A percentile compares a stretch with the other conserved stretches of the same genome.
Conservation (phyloP, 1,140 invertebrate genomes). For the Drosophila paulistorum region DNA sequence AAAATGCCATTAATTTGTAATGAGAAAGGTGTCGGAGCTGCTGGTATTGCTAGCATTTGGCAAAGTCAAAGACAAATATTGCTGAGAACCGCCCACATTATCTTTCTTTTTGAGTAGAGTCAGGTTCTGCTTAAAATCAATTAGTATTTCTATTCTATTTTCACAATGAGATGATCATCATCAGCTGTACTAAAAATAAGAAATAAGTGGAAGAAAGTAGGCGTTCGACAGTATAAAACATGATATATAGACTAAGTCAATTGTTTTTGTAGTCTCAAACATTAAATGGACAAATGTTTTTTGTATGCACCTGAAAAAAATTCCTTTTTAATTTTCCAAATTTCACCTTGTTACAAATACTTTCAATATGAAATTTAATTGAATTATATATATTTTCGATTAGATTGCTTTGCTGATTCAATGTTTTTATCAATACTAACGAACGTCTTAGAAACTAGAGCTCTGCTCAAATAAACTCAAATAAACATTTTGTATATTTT, state of each 20-base stretch:
- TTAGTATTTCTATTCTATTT: constrained; percentile 59
- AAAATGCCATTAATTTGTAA: constrained; percentile 80
- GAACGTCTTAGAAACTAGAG: too few species aligned
- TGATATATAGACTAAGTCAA: constrained; percentile 16
- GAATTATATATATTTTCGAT: too few species aligned
- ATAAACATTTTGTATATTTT: too few species aligned
- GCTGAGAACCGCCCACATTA: constrained; percentile 48
- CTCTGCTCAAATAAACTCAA: too few species aligned
- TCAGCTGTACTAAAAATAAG: constrained; percentile 61
- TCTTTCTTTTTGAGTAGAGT: constrained; percentile 14
- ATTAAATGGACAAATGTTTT: too few species aligned
- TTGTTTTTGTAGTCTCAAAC: neutral
- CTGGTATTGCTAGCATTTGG: constrained; percentile 4
- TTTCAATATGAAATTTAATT: too few species aligned
- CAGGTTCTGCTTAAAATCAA: constrained; percentile 81
- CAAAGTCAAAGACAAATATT: constrained; percentile 80
- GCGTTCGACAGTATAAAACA: constrained; percentile 1
- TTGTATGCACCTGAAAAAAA: neutral
- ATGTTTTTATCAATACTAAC: too few species aligned
- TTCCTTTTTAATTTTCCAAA: neutral
- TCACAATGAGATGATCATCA: constrained; percentile 38
- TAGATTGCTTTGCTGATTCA: too few species aligned
- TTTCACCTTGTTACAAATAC: neutral
- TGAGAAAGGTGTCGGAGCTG: constrained; percentile 77
- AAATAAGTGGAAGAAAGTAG: constrained; percentile 16